Conservation (phyloP, 1,140 invertebrate genomes). For the Lordiphosa stackelbergi region DNA sequence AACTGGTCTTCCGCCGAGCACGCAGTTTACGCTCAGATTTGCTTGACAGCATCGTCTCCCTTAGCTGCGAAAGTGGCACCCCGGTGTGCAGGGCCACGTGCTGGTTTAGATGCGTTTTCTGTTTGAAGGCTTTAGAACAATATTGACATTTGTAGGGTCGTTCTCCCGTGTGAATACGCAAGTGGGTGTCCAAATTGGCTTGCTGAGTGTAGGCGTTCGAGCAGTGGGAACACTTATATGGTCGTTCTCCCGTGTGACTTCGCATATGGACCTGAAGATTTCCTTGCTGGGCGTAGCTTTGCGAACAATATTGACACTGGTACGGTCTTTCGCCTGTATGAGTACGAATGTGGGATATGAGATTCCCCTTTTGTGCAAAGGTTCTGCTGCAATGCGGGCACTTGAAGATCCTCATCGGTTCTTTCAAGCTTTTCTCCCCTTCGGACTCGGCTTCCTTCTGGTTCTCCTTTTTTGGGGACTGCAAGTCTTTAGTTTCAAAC, state of each 20-base stretch:
- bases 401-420: not conserved
- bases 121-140: not conserved
- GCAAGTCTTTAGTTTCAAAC: no score
- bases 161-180: no score
- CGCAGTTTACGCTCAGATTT: no score
- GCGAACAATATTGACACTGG: not conserved
- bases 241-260: constrained; percentile 1
- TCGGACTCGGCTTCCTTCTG: no score
- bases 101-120: not conserved
- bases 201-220: no score
- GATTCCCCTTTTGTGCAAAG: constrained; percentile 12
- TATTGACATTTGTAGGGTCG: no score
- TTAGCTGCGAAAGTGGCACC: no score
- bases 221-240: not conserved
- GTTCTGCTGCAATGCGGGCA: constrained; percentile 6
- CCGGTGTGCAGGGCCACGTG: not conserved
- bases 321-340: constrained; percentile 20
- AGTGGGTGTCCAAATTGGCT: no score
- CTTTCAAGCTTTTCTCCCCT: no score
- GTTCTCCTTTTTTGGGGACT: no score
- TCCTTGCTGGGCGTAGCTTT: not conserved
- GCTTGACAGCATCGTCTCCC: no score
- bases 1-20: no score
- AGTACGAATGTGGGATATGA: not conserved
- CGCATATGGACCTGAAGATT: constrained; percentile 2